These are phyloP conservation scores for Palaemon carinicauda DNA, from an alignment of 1,140 invertebrate species.

Conservation along the genomic window DNA sequence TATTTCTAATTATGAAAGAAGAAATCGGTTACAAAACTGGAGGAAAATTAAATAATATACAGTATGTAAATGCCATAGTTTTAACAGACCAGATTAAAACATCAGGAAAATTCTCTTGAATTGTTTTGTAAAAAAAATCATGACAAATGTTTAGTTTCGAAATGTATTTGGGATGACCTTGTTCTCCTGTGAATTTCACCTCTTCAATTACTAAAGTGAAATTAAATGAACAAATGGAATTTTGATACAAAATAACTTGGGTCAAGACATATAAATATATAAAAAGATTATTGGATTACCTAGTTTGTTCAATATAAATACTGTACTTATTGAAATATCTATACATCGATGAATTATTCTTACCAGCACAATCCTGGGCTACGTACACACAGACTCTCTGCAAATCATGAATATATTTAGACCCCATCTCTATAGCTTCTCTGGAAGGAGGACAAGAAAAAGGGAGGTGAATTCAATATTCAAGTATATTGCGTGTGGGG, in stretches of 20 bases:
- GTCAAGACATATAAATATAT: background rate
- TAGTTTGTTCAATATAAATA: background rate
- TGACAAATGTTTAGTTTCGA: too few species aligned
- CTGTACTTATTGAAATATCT: background rate
- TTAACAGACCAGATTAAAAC: too few species aligned
- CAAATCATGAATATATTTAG: slow-evolving; percentile 49
- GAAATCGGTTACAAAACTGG: too few species aligned
- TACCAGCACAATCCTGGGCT: slow-evolving; percentile 51
- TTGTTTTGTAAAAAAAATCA: too few species aligned
- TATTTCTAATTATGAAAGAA: too few species aligned
- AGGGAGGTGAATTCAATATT: background rate
- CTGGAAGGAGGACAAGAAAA: background rate
- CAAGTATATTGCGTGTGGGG: background rate
- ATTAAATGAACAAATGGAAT: too few species aligned
- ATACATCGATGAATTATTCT: background rate
- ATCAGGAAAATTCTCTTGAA: too few species aligned
- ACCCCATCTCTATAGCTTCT: slow-evolving; percentile 57
- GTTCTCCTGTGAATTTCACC: too few species aligned
- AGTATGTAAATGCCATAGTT: too few species aligned
- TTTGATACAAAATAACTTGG: background rate
- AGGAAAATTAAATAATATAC: too few species aligned
- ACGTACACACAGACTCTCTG: slow-evolving; percentile 47
- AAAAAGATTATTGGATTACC: background rate
- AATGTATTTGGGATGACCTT: too few species aligned
- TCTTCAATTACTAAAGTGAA: too few species aligned